phyloP scores from a whole-genome alignment of 2,113 vertebrate genomes.

The Protobothrops mucrosquamatus region DNA sequence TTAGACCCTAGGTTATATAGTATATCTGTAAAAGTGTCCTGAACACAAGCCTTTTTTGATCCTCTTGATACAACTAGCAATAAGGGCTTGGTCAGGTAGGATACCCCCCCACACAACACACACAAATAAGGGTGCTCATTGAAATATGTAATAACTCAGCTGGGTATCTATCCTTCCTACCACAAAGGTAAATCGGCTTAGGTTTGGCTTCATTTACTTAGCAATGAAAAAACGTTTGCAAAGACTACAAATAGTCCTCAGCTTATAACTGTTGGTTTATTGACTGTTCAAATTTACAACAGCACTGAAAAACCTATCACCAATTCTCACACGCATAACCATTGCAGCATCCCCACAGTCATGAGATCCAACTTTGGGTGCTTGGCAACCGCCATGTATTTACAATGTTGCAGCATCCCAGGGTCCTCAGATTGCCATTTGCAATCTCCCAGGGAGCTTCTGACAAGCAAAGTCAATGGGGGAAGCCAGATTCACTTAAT shows the following conservation, averaged over 20 bases:
- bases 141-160: neutral
- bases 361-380: neutral
- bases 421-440: neutral
- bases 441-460: neutral
- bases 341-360: neutral
- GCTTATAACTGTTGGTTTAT: too few species aligned
- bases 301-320: neutral
- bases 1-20: neutral
- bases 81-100: neutral
- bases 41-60: neutral
- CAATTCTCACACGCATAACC: neutral
- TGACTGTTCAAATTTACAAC: too few species aligned
- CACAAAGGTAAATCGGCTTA: neutral
- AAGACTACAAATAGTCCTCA: neutral
- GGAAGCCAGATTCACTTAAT: neutral
- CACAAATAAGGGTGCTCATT: neutral
- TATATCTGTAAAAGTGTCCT: neutral
- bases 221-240: neutral
- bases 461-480: neutral
- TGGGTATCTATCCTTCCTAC: neutral
- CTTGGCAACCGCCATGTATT: neutral
- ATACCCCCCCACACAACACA: neutral
- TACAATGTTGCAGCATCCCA: neutral
- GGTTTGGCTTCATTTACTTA: neutral
- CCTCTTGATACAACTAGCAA: neutral